Percentiles rank a stretch among this genome's conserved stretches.
These are phyloP conservation scores for Diprion similis DNA, from an alignment of 1,140 invertebrate genomes.

Conservation along the genomic window DNA sequence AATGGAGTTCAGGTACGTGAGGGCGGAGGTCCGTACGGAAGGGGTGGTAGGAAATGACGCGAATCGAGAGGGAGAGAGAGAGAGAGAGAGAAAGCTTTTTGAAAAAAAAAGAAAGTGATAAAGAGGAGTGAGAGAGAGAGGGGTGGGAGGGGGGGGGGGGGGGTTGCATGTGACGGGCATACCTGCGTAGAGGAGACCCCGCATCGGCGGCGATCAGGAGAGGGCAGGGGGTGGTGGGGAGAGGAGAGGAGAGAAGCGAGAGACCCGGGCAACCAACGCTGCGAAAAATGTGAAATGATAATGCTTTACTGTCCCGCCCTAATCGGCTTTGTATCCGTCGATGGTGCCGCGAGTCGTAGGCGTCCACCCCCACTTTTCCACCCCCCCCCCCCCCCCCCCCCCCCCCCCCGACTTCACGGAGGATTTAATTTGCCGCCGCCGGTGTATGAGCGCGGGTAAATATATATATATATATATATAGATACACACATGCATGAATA, in stretches of 20 bases:
- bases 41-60: too few relatives aligned
- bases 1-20: neutral
- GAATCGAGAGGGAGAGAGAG: neutral
- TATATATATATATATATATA: too few relatives aligned
- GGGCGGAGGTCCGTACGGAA: too few relatives aligned
- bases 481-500: too few relatives aligned
- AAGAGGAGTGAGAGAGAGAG: slow-evolving; percentile 13
- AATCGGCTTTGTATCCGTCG: slow-evolving; percentile 51
- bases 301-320: slow-evolving; percentile 44
- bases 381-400: too few relatives aligned
- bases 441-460: slow-evolving; percentile 19
- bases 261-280: slow-evolving; percentile 18
- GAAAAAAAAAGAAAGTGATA: too few relatives aligned
- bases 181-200: neutral
- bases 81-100: too few relatives aligned
- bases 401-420: slow-evolving; percentile 37
- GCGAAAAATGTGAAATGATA: slow-evolving; percentile 51
- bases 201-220: neutral
- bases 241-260: slow-evolving; percentile 10
- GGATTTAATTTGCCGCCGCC: slow-evolving; percentile 56
- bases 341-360: slow-evolving; percentile 28
- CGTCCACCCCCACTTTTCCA: neutral
- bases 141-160: neutral
- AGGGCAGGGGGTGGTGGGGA: slow-evolving; percentile 19
- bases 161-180: too few relatives aligned